Base-by-base conservation (phyloP, 2,797 vertebrate species). In the Pempheris klunzingeri region DNA sequence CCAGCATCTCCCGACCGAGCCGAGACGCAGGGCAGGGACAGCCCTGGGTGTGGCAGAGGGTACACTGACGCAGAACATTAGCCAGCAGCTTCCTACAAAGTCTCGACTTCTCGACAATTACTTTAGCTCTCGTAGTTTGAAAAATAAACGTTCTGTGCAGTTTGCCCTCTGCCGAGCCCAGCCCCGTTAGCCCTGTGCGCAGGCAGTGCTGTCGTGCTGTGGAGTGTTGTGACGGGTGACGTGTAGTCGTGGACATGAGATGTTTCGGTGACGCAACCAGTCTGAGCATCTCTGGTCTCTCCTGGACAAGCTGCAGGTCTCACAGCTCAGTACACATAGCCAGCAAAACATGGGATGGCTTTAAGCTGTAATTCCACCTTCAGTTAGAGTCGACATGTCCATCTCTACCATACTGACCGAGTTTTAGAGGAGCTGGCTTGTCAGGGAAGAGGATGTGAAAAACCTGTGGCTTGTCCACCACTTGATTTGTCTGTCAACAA, bases 211-310 rank as follows among this genome's bases (percentile, higher is more conserved):
- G 94, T 95, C 78, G 83, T 95, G 90, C 92, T 93, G 88, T 93
- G 94, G 93, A 94, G 92, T 95, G 94, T 93, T 93, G 93, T 95
- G 94, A 87, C 79, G 59, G 87, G 80, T 93, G 92, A 84, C 63
- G 89, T 93, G 89, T 91, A 77, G 79, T 92, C 83, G 72, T 93
- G 92, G 82, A 80, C 83, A 75, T 71, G 70, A 89, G 89, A 92
- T 92, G 88, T 89, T 84, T 84, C 47, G 7, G 68, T 63, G 61
- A 58, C 68, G 81, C 44, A 15, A 63, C 63, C n/a, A 71, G 49
- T 87, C 87, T 69, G 76, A 78, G 74, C 92, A 86, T 94, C 92
- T 94, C 80, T 70, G 80, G 80, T 91, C 68, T 91, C 71, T 86
- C 73, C 77, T 52, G 88, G 93, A 88, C 80, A 91, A 93, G 93